phyloP scores from a whole-genome alignment of 2,888 invertebrate genomes.

The Chymomyza procnemis region DNA sequence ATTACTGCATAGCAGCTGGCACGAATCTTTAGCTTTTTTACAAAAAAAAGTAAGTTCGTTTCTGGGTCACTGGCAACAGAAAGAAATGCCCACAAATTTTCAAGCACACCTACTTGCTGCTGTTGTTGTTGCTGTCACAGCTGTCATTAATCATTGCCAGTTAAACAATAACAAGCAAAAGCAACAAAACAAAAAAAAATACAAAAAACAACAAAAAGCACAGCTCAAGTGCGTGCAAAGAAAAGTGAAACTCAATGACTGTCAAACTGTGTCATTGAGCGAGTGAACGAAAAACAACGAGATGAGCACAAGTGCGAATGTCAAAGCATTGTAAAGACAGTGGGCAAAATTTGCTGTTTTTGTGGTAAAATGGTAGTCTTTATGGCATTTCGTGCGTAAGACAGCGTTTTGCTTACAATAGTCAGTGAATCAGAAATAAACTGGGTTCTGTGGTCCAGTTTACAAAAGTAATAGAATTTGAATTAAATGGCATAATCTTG shows the following conservation, averaged over 20 bases:
- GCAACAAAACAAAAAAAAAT: slow-evolving; percentile 17
- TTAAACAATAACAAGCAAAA: slow-evolving; percentile 57
- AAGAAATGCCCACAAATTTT: slow-evolving; percentile 51
- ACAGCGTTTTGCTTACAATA: no score
- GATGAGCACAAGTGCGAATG: neutral
- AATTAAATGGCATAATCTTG: no score
- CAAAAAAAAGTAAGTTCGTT: slow-evolving; percentile 33
- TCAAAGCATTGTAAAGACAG: neutral
- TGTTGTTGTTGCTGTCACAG: slow-evolving; percentile 14
- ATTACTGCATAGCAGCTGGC: neutral
- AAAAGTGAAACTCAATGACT: slow-evolving; percentile 57
- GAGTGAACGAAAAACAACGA: neutral
- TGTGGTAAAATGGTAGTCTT: neutral
- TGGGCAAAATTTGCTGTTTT: neutral
- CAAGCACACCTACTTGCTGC: slow-evolving; percentile 36
- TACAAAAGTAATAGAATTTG: no score
- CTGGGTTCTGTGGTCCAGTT: no score
- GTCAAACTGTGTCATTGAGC: slow-evolving; percentile 39
- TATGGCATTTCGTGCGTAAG: no score
- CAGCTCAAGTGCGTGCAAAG: slow-evolving; percentile 8
- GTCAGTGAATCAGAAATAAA: no score
- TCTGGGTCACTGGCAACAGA: slow-evolving; percentile 62
- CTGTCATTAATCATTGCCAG: slow-evolving; percentile 64
- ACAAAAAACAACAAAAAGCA: slow-evolving; percentile 29
- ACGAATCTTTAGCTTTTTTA: neutral